Evolutionary conservation across 1,140 invertebrate genomes (phyloP), one percentile per base, ranked within the genome.

Genomic region (Asobara japonica): DNA sequence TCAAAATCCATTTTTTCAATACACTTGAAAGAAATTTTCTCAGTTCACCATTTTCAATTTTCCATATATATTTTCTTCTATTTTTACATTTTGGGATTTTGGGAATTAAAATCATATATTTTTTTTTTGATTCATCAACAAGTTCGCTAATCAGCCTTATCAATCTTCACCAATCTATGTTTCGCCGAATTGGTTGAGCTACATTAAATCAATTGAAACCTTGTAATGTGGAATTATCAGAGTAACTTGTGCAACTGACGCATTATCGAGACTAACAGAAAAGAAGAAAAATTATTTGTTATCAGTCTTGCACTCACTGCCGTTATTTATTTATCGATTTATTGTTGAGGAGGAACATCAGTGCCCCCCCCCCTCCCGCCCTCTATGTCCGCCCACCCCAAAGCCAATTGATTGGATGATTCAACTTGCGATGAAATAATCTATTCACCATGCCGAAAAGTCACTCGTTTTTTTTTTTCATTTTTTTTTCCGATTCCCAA

Each of bases 261-360:
- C 20, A 38, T 51, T 51, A 51, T 20, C 3, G 20, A 51, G 45
- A 51, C 45, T 51, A 18, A 36, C 5, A 6, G 31, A 36, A 51
- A 51, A 51, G 22, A 56, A 7, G 22, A 22, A 7, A 56, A 56
- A 25, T 56, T 6, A 56, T 56, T 56, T 56, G 6, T 56, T 56
- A 56, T 22, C 22, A 56, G 51, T 56, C 51, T 7, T 25, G 18
- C 13, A 56, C 51, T 56, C 51, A 56, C 51, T 56, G 51, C 51
- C 51, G 22, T 56, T 56, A 56, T 56, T 56, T 18, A 56, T 56
- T 56, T 56, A 27, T 18, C 18, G n/a, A n/a, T n/a, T n/a, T n/a
- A n/a, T n/a, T n/a, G n/a, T n/a, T n/a, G n/a, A 38, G 41, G 41
- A 16, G 41, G n/a, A n/a, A 45, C 41, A 45, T 16, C 41, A 45